These are phyloP conservation scores for Origma solitaria DNA, from an alignment of 2,113 vertebrate species.

Conservation along the genomic window DNA sequence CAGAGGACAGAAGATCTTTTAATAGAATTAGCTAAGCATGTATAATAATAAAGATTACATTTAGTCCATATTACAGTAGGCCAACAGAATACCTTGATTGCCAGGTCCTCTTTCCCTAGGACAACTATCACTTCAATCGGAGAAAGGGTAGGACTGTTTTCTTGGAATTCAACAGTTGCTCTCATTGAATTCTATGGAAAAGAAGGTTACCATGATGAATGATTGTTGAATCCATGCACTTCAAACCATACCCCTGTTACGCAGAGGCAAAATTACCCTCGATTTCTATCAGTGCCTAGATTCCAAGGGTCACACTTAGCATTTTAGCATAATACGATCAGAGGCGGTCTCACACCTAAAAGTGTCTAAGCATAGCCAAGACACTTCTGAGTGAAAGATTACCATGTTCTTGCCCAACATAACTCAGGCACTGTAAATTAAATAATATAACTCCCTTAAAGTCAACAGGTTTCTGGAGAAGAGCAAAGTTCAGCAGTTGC, in stretches of 20 bases:
- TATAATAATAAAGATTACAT: neutral
- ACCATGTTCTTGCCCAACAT: neutral
- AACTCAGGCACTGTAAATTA: neutral
- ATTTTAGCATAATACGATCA: neutral
- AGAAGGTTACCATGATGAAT: neutral
- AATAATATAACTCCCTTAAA: neutral
- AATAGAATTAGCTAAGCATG: neutral
- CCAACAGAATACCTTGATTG: constrained; percentile 85
- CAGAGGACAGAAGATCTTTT: neutral
- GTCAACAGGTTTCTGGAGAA: neutral
- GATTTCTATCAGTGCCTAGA: neutral
- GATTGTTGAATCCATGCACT: neutral
- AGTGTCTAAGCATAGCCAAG: neutral
- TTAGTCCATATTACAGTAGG: neutral
- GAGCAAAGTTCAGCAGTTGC: neutral
- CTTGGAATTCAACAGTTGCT: constrained; percentile 93
- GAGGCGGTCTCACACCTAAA: neutral
- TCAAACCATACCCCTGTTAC: neutral
- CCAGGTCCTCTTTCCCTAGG: constrained; percentile 90
- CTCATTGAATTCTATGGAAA: constrained; percentile 92
- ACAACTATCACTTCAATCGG: constrained; percentile 87
- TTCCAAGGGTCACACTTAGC: neutral
- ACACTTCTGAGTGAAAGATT: neutral
- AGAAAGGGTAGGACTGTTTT: constrained; percentile 78
- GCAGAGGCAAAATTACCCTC: neutral